Conservation (phyloP, 1,140 invertebrate genomes). For the Semibalanus balanoides region DNA sequence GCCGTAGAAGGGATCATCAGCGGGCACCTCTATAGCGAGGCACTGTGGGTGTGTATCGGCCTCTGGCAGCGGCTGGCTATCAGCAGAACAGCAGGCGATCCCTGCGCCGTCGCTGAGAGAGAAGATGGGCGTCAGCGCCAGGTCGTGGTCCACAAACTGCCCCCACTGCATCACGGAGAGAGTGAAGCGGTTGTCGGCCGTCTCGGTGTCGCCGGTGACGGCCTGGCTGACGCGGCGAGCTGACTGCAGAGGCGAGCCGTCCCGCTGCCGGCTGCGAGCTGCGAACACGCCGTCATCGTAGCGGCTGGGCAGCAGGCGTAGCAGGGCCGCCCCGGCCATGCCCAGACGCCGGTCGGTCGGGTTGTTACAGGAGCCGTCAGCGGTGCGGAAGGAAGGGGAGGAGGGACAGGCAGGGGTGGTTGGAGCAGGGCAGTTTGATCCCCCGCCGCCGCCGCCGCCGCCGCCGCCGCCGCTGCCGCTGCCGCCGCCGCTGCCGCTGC, state of each 20-base stretch:
- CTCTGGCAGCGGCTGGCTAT: slow-evolving; percentile 18
- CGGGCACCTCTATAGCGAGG: slow-evolving; percentile 42
- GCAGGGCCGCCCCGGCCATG: too few relatives aligned
- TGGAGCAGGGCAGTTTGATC: too few relatives aligned
- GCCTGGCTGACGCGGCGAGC: slow-evolving; percentile 50
- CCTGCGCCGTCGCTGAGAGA: slow-evolving; percentile 19
- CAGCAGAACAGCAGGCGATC: slow-evolving; percentile 26
- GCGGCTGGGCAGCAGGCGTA: too few relatives aligned
- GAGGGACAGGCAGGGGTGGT: too few relatives aligned
- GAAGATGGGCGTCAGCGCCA: slow-evolving; percentile 36
- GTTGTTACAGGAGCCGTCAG: too few relatives aligned
- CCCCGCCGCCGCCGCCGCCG: too few relatives aligned
- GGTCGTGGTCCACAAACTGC: too few relatives aligned
- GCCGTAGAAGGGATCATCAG: slow-evolving; percentile 32
- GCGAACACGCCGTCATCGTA: slow-evolving; percentile 34
- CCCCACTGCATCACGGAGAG: slow-evolving; percentile 62
- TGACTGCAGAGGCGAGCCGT: slow-evolving; percentile 43
- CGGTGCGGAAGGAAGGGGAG: too few relatives aligned
- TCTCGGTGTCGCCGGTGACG: slow-evolving; percentile 47
- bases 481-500: too few relatives aligned
- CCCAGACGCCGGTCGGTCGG: too few relatives aligned
- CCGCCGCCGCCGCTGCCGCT: too few relatives aligned
- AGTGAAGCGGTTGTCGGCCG: slow-evolving; percentile 49
- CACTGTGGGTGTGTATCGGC: slow-evolving; percentile 34
- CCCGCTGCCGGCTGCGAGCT: slow-evolving; percentile 40